These are phyloP conservation scores for Falco cherrug DNA, from an alignment of 2,797 vertebrate species.

Conservation along the genomic window DNA sequence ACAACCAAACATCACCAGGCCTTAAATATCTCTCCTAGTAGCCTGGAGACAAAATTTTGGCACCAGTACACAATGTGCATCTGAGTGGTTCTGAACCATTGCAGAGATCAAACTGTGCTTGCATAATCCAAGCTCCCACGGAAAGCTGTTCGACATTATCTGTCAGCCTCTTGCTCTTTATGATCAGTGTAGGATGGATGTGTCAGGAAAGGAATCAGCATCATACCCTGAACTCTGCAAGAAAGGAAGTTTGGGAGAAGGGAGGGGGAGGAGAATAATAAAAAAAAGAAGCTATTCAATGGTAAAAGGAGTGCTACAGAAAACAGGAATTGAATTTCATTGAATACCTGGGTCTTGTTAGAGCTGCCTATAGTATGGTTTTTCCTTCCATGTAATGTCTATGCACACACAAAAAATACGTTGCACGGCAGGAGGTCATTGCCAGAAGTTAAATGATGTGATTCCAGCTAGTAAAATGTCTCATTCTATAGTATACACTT, in stretches of 20 bases:
- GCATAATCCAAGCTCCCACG: not conserved
- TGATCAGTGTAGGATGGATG: not conserved
- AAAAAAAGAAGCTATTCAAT: not conserved
- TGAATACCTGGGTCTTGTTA: conserved; percentile 54
- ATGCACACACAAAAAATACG: not conserved
- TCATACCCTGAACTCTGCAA: not conserved
- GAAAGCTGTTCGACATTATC: conserved; percentile 42
- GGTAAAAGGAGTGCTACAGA: conserved; percentile 3
- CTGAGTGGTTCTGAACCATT: conserved; percentile 29
- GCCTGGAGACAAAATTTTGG: conserved; percentile 59
- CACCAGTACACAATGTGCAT: conserved; percentile 5
- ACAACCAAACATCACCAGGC: conserved; percentile 37
- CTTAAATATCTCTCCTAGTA: conserved; percentile 48
- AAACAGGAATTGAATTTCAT: conserved; percentile 45
- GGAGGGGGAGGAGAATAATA: too few species aligned
- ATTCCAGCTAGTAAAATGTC: conserved; percentile 51
- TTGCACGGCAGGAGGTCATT: not conserved
- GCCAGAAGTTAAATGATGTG: conserved; percentile 27
- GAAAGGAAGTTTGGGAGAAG: not conserved
- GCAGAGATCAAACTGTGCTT: conserved; percentile 1
- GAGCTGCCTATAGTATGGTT: not conserved
- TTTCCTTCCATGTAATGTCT: conserved; percentile 26
- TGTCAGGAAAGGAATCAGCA: not conserved
- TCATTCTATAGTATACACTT: not conserved
- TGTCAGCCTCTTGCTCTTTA: conserved; percentile 24